These are phyloP conservation scores for Sinelater perroti DNA, from an alignment of 2,888 invertebrate species.

Conservation along the genomic window DNA sequence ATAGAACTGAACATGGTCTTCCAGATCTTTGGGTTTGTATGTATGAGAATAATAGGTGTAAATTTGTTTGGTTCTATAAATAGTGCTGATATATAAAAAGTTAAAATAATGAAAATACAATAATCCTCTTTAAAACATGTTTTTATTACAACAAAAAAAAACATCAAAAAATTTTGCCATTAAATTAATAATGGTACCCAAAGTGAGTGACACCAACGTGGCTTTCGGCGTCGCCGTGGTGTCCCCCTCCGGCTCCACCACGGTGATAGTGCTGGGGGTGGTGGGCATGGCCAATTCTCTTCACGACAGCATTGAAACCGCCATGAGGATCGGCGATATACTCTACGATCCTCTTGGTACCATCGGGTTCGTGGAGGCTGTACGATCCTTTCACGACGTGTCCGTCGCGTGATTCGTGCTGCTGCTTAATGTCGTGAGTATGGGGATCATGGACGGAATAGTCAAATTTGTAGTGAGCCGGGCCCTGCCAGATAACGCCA, in stretches of 20 bases:
- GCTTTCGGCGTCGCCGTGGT: slow-evolving; percentile 13
- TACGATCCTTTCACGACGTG: slow-evolving; percentile 49
- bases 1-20: no score
- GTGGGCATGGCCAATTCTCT: slow-evolving; percentile 44
- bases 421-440: slow-evolving; percentile 50
- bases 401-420: slow-evolving; percentile 48
- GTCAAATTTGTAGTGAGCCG: slow-evolving; percentile 47
- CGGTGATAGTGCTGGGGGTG: slow-evolving; percentile 37
- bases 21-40: no score
- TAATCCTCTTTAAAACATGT: no score
- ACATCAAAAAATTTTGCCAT: no score
- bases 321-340: slow-evolving; percentile 46
- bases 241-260: neutral
- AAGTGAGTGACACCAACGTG: slow-evolving; percentile 12
- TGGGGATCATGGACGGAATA: slow-evolving; percentile 50
- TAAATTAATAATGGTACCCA: slow-evolving; percentile 5
- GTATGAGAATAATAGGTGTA: no score
- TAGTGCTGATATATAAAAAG: no score
- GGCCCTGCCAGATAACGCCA: no score
- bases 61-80: no score
- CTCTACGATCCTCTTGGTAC: slow-evolving; percentile 49
- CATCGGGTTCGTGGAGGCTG: slow-evolving; percentile 50
- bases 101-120: no score
- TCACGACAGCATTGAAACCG: slow-evolving; percentile 50
- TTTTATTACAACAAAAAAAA: no score